A percentile compares a stretch with the other conserved stretches of the same genome.
phyloP scores from a whole-genome alignment of 2,888 invertebrate species.

The Polyploca ridens region DNA sequence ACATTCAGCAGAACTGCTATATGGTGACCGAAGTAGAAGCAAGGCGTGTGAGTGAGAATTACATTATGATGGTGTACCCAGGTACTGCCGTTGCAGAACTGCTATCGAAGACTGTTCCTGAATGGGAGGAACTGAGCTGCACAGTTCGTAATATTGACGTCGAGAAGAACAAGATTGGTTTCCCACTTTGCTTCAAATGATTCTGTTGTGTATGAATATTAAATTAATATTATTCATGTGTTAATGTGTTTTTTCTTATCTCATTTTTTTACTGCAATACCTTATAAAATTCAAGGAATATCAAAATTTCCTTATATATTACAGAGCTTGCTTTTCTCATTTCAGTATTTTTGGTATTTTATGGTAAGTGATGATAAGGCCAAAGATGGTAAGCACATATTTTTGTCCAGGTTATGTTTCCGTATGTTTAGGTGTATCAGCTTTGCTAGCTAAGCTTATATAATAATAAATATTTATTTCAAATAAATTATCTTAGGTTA shows the following conservation, averaged over 20 bases:
- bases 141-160: neutral
- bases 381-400: no score
- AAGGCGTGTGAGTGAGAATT: neutral
- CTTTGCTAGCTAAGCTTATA: no score
- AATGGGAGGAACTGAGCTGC: neutral
- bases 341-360: no score
- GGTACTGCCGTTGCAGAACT: neutral
- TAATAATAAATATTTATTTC: no score
- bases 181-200: conserved; percentile 6
- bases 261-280: no score
- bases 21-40: neutral
- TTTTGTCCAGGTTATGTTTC: no score
- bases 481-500: no score
- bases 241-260: neutral
- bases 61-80: neutral
- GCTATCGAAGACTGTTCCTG: neutral
- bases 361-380: no score
- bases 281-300: no score
- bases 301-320: no score
- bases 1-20: neutral
- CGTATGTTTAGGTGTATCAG: no score
- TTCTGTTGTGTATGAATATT: neutral
- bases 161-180: conserved; percentile 1
- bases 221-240: neutral
- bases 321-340: no score